Evolutionary conservation across 2,113 vertebrate genomes (phyloP), one percentile per base, ranked within the genome.

Genomic region (Chrysochloris asiatica): DNA sequence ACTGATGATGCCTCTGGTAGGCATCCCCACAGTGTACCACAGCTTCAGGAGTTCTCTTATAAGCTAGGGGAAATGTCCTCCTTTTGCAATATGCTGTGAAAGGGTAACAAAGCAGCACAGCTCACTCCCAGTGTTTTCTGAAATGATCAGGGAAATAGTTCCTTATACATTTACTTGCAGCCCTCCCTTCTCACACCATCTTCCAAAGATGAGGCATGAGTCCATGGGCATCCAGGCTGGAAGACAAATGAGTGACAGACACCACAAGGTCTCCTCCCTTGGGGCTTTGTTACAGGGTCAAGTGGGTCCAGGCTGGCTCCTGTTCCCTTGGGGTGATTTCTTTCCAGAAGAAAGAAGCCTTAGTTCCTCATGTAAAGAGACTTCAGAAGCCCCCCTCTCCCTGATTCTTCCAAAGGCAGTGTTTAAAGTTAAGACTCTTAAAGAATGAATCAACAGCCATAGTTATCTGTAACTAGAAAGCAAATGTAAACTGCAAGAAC

Each of bases 201-300:
- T 24, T 89, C 54, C 63, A 50, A 83, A 89, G 52, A 38, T 24
- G 10, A 36, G 79, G 56, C 41, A 3, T 21, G 77, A 92, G 47
- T 80, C 43, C 36, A 8, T 6, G n/a, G 22, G 38, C 52, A 84
- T 36, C 61, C 9, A 30, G 48, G 63, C 79, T 54, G 47, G n/a
- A 71, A 81, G 82, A 91, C 59, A 73, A 86, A 30, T 83, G 72
- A 80, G 78, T 77, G 85, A 76, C 73, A 50, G 56, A 48, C 28
- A 77, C 67, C 56, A 41, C 26, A 4, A 4, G 4, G 45, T 38
- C 50, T 52, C 21, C 77, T 45, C 41, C 36, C 8, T 67, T 0
- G 2, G 56, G 47, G 67, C 73, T 87, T 56, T 45, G 75, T 63
- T 72, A 50, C 63, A 10, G 36, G 75, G 86, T 88, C 73, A 69